These are phyloP conservation scores for Rhinophrynus dorsalis DNA, from an alignment of 2,797 vertebrate genomes.

Conservation along the genomic window DNA sequence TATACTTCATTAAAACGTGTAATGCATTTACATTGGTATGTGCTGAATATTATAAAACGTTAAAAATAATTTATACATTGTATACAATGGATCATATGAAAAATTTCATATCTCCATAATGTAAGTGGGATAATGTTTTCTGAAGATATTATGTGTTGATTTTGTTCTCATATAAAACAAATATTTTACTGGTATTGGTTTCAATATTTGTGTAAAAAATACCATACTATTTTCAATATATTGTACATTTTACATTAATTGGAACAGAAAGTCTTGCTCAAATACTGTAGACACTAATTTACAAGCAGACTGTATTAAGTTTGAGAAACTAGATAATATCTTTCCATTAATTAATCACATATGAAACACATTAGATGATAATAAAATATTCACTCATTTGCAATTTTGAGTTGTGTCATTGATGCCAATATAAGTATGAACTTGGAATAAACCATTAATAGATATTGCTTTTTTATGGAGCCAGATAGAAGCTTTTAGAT, in stretches of 20 bases:
- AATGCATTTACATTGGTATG: too few species aligned
- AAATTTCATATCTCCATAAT: too few species aligned
- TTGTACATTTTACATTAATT: background rate
- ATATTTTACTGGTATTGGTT: too few species aligned
- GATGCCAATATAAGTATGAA: constrained; percentile 43
- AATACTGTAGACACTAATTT: background rate
- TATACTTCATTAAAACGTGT: too few species aligned
- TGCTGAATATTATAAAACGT: too few species aligned
- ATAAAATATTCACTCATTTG: constrained; percentile 47
- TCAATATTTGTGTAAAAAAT: too few species aligned
- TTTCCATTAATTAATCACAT: constrained; percentile 32
- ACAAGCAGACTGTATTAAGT: constrained; percentile 15
- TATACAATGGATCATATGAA: too few species aligned
- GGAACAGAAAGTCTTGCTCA: background rate
- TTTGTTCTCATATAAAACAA: too few species aligned
- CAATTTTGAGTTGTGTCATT: constrained; percentile 39
- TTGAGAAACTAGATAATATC: constrained; percentile 21
- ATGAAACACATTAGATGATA: constrained; percentile 43
- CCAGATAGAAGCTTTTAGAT: constrained; percentile 44
- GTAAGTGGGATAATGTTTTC: too few species aligned
- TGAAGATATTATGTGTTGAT: too few species aligned
- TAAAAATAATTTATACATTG: too few species aligned
- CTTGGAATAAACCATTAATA: constrained; percentile 46
- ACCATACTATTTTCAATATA: too few species aligned
- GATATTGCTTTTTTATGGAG: constrained; percentile 50